Base-by-base conservation (phyloP, 2,113 vertebrate species). In the Enhydra lutris region DNA sequence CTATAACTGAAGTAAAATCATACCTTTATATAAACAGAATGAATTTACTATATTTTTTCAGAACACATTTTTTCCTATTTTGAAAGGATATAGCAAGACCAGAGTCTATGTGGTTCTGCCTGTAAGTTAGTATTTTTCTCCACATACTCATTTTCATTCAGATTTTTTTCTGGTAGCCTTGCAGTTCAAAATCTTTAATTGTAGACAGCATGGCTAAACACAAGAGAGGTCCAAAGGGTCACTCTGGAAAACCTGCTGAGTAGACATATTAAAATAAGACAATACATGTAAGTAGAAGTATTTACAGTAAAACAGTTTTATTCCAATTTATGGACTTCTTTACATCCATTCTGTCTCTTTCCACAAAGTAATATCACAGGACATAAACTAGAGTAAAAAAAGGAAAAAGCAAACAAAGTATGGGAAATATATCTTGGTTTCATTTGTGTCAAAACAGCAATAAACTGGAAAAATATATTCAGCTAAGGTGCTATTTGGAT, bases 371-470 rank as follows among this genome's bases (percentile, higher is more conserved):
- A 98, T 98, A 98, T 98, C 82, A 24, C 23, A 98, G 93, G 86
- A n/a, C 57, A 97, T 94, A 98, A 98, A 97, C 83, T 76, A 91
- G 31, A 97, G 18, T 20, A 11, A 74, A 71, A 90, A 83, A 21
- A 78, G 34, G 8, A 74, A 93, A 92, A 97, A 97, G 78, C 97
- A 98, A 76, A 97, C 52, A 97, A 98, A 97, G 89, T 29, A 14
- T 95, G 89, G 81, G 67, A 93, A 97, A 98, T 98, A 97, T 67
- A 95, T 99, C 94, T 98, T 97, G 81, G 59, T 93, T 98, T 98
- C 95, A 98, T 98, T 98, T 98, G 92, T 96, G 98, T 98, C 98
- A 98, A 98, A 98, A 98, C 89, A 95, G 91, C 96, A 98, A 93
- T 98, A 97, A 98, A 98, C 95, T 61, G 65, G 95, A 97, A 87